phyloP scores from a whole-genome alignment of 2,797 vertebrate genomes.

The Siniperca obscura region DNA sequence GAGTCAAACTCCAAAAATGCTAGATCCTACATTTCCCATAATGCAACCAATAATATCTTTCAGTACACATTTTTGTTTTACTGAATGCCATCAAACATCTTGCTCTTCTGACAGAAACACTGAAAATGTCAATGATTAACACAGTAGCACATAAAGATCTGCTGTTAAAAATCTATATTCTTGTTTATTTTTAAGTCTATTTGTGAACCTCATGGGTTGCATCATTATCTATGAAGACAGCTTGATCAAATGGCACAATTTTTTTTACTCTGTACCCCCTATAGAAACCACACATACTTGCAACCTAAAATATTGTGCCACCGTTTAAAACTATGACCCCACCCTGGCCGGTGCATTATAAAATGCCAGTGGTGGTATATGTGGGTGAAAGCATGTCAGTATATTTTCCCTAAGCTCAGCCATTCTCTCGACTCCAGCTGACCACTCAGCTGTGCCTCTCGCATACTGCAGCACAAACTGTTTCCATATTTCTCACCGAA shows the following conservation, averaged over 20 bases:
- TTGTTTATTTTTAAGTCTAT: neutral
- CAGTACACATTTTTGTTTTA: too few relatives aligned
- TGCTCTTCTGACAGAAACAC: too few relatives aligned
- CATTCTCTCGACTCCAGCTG: constrained; percentile 75
- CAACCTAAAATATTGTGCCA: constrained; percentile 46
- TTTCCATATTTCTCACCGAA: constrained; percentile 70
- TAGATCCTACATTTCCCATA: neutral
- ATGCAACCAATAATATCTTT: too few relatives aligned
- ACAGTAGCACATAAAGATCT: neutral
- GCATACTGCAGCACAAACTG: constrained; percentile 71
- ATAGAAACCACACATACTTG: constrained; percentile 33
- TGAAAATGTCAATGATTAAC: neutral
- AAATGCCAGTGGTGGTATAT: constrained; percentile 59
- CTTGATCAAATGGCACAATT: neutral
- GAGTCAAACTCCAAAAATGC: neutral
- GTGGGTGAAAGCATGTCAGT: constrained; percentile 52
- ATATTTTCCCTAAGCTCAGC: constrained; percentile 74
- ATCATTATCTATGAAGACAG: neutral
- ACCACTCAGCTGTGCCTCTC: constrained; percentile 77
- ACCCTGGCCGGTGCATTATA: constrained; percentile 53
- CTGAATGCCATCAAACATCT: too few relatives aligned
- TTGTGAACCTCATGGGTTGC: neutral
- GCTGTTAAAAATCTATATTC: neutral
- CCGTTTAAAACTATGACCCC: constrained; percentile 49
- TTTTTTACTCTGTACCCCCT: neutral